Percentiles rank a stretch among this genome's conserved stretches.
phyloP scores from a whole-genome alignment of 2,113 vertebrate genomes.

The Gambusia holbrooki region DNA sequence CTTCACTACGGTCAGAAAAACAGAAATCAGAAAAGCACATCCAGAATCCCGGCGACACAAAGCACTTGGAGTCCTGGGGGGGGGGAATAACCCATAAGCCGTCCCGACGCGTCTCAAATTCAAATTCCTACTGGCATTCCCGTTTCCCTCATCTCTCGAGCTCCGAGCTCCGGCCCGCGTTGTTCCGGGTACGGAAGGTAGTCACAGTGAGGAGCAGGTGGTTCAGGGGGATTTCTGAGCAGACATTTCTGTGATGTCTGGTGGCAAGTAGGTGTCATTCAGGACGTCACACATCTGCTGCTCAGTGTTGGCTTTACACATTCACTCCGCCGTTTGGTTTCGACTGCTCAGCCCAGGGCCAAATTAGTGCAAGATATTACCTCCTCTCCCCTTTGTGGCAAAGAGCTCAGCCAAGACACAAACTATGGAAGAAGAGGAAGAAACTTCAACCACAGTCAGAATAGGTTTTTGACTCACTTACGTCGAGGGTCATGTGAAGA shows the following conservation, averaged over 20 bases:
- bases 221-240: slow-evolving; percentile 64
- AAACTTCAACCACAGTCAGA: not conserved
- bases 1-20: slow-evolving; percentile 70
- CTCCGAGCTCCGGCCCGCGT: slow-evolving; percentile 39
- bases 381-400: slow-evolving; percentile 68
- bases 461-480: slow-evolving; percentile 1
- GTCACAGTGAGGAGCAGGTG: slow-evolving; percentile 78
- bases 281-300: slow-evolving; percentile 80
- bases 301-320: slow-evolving; percentile 79
- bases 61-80: slow-evolving; percentile 4
- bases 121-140: slow-evolving; percentile 76
- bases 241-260: slow-evolving; percentile 75
- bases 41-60: slow-evolving; percentile 55
- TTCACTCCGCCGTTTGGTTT: slow-evolving; percentile 78
- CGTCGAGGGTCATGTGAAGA: slow-evolving; percentile 1
- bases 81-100: slow-evolving; percentile 65
- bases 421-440: slow-evolving; percentile 14
- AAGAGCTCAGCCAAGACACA: slow-evolving; percentile 48
- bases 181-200: slow-evolving; percentile 72
- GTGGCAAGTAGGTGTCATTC: slow-evolving; percentile 83
- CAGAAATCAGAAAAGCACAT: slow-evolving; percentile 73
- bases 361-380: slow-evolving; percentile 77
- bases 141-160: slow-evolving; percentile 51
- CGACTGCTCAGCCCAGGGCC: slow-evolving; percentile 65
- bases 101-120: slow-evolving; percentile 66